Evolutionary conservation across 2,888 invertebrate genomes (phyloP), one percentile per base, ranked within the genome.

Genomic region (Teinopalpus imperialis): DNA sequence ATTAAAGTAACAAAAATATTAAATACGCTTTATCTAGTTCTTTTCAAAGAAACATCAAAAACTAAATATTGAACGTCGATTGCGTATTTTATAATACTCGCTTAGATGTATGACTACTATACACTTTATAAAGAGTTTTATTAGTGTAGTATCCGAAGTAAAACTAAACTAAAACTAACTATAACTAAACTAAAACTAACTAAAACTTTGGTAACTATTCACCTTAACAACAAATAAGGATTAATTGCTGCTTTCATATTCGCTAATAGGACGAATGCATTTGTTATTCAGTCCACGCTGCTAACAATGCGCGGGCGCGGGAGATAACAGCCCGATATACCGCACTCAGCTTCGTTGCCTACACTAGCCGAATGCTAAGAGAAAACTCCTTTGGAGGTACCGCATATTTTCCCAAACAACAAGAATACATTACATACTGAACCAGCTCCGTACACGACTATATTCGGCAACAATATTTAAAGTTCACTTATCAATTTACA

Each of bases 201-300:
- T n/a, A n/a, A n/a, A n/a, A n/a, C n/a, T n/a, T n/a, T n/a, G n/a
- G n/a, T n/a, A n/a, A n/a, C n/a, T n/a, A n/a, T n/a, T n/a, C 24
- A 24, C 16, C 10, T 24, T 10, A 10, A 8, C 62, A 62, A 73
- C 69, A 66, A 69, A 73, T 66, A 71, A 64, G 53, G 56, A 60
- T 63, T 72, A 72, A 75, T 74, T 72, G 63, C 71, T 66, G 61
- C 65, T 77, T 74, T 77, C 73, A 81, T 77, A 85, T 83, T 81
- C 72, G 66, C 75, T 82, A 83, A 81, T 79, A 76, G 75, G 63
- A 62, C 57, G 57, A 63, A 75, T 75, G 63, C 70, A 79, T 69
- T 81, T 81, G 74, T 73, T 83, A 88, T 85, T 81, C 86, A 54
- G 64, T 51, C 65, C 86, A 79, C 85, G 86, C 60, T 73, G 63